Evolutionary conservation across 1,140 invertebrate species (phyloP), one percentile per base, ranked within the genome.

Genomic region (Gonioctena quinquepunctata): DNA sequence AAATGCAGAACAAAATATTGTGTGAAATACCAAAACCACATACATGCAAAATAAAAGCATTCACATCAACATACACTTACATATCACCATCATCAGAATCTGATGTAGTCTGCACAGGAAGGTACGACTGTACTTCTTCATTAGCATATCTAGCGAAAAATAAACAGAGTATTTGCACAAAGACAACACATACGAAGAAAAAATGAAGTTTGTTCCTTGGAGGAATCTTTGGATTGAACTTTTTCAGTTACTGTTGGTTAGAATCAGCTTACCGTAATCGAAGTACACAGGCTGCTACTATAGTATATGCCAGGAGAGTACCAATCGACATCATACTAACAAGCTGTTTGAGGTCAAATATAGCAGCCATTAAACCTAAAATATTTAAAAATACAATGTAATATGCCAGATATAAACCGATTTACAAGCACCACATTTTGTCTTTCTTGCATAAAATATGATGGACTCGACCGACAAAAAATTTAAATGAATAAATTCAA

Each of bases 281-380:
- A 3, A 95, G 84, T 0, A 96, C 92, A 80, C 90, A 94, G 16
- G 90, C 86, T 8, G 92, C 91, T 2, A 96, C 94, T 72, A 95
- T 89, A 0, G 92, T 92, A 81, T 95, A 96, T n/a, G 94, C 93
- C 64, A 95, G 80, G 3, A 96, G 80, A 1, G 94, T 95, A 48
- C 94, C 94, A 76, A 96, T 95, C 8, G 92, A 93, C 93, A 96
- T 94, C 92, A 96, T 94, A 71, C 93, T 90, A 4, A 95, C 89
- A 2, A 96, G 83, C 78, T 93, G 89, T 23, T 87, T 85, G 1
- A 95, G 82, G 74, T 94, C 88, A 78, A 96, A 95, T 50, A 96
- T 80, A 60, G 90, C 87, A 2, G 93, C 92, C 83, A 95, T 87
- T 11, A 90, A 61, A 65, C 89, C 92, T 90, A 77, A 49, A 71